Evolutionary conservation across 2,888 invertebrate genomes (phyloP), one percentile per base, ranked within the genome.

Genomic region (Leptopilina syphax): DNA sequence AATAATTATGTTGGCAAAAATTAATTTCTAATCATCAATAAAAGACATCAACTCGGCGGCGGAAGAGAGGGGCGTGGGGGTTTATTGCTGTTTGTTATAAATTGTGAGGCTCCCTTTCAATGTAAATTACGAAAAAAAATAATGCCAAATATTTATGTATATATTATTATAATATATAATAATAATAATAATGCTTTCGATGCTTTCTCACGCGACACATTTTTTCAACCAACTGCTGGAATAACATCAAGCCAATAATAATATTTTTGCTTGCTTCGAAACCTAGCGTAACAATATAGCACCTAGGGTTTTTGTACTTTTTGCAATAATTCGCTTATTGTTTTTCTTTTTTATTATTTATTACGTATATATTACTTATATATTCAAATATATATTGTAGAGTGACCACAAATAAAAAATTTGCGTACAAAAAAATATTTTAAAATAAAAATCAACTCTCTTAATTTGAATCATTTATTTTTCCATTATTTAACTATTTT

Each of bases 241-340:
- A 86, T 86, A 34, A 86, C 86, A 86, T 85, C 85, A 86, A 85
- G 80, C 79, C 79, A 80, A 24, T 50, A 80, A 24, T 50, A 44
- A 44, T 8, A 44, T 50, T 50, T 50, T 50, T 63, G 63, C 63
- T 78, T 78, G 82, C 80, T 34, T 67, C 80, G 80, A 80, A 86
- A 86, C 88, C 89, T 91, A 91, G 89, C 88, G 87, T 91, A 91
- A 92, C 88, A 89, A 90, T 89, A 89, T 91, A 92, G 92, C 92
- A 92, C 91, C 92, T 92, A 91, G 90, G 90, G 90, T 90, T 89
- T 90, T 90, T 90, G 91, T 92, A 91, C 91, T 92, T 91, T 50
- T 91, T 90, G 89, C 89, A 91, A 90, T 91, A 90, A 91, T 91
- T 91, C 90, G 89, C 89, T 86, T 90, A 88, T 89, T 89, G 89